Percentiles rank a stretch among this genome's conserved stretches.
These are phyloP conservation scores for Anhinga rufa DNA, from an alignment of 2,113 vertebrate species.

Conservation along the genomic window DNA sequence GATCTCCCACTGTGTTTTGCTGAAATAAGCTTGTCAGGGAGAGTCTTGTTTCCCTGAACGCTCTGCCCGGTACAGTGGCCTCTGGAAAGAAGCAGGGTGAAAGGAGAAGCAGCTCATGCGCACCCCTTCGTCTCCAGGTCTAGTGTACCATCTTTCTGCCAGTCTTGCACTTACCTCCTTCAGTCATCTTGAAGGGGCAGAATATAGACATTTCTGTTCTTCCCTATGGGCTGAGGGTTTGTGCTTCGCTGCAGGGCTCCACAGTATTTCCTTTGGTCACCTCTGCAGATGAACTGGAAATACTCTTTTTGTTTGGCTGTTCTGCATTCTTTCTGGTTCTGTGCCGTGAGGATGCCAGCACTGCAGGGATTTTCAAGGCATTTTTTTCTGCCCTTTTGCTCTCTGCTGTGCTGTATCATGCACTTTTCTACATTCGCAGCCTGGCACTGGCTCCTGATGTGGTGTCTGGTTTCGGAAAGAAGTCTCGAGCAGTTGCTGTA, in stretches of 20 bases:
- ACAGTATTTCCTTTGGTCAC: accelerated
- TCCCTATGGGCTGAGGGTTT: not conserved
- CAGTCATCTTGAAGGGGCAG: not conserved
- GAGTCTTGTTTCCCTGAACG: not conserved
- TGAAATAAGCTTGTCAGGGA: not conserved
- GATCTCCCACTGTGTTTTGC: not conserved
- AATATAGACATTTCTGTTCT: not conserved
- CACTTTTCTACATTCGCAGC: not conserved
- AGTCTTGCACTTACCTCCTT: not conserved
- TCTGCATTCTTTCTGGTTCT: not conserved
- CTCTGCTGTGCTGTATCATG: not conserved
- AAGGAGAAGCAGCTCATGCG: not conserved
- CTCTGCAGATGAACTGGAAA: not conserved
- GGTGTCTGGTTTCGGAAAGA: not conserved
- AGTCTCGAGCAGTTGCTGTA: not conserved
- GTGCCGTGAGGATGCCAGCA: not conserved
- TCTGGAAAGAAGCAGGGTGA: not conserved
- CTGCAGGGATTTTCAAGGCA: not conserved
- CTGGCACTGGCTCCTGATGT: not conserved
- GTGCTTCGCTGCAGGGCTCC: not conserved
- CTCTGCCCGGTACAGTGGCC: not conserved
- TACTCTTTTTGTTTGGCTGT: not conserved
- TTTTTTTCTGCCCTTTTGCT: not conserved
- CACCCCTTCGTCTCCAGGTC: not conserved
- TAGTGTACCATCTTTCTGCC: not conserved